These are phyloP conservation scores for Drosophila bunnanda DNA, from an alignment of 2,888 invertebrate genomes.

Conservation along the genomic window DNA sequence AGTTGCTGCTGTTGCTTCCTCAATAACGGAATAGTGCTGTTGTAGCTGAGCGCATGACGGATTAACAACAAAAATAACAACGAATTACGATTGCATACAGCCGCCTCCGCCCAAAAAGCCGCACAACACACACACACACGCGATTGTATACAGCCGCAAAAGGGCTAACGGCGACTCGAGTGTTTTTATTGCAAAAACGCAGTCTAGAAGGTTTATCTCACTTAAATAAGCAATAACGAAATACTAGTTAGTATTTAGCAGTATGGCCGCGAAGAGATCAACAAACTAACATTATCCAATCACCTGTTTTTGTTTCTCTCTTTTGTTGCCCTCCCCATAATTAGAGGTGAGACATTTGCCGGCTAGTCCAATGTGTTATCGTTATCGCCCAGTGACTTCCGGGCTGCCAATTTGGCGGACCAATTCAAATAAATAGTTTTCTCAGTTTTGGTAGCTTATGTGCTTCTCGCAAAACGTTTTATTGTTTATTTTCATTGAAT, in stretches of 20 bases:
- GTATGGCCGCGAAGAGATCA: slow-evolving; percentile 11
- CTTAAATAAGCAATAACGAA: not conserved
- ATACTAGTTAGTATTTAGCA: not conserved
- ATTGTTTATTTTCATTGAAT: slow-evolving; percentile 20
- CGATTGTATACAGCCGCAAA: not conserved
- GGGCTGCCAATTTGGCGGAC: slow-evolving; percentile 13
- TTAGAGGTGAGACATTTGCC: slow-evolving; percentile 8
- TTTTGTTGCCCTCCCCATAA: slow-evolving; percentile 9
- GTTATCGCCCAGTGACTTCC: slow-evolving; percentile 1
- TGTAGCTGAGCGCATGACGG: not conserved
- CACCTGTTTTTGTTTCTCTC: slow-evolving; percentile 36
- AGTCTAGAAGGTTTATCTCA: not conserved
- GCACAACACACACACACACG: slow-evolving; percentile 5
- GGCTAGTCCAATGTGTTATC: slow-evolving; percentile 10
- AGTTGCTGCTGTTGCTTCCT: not conserved
- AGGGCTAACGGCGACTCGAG: slow-evolving; percentile 17
- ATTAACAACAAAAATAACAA: not conserved
- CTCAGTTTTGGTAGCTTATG: not conserved
- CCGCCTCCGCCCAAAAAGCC: slow-evolving; percentile 26
- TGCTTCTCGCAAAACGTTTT: slow-evolving; percentile 20
- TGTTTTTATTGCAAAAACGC: slow-evolving; percentile 15
- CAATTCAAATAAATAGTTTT: slow-evolving; percentile 15
- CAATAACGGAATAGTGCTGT: not conserved
- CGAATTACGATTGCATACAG: not conserved
- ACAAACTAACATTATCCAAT: slow-evolving; percentile 34